phyloP scores from a whole-genome alignment of 2,797 vertebrate genomes.

The Glossophaga mutica region DNA sequence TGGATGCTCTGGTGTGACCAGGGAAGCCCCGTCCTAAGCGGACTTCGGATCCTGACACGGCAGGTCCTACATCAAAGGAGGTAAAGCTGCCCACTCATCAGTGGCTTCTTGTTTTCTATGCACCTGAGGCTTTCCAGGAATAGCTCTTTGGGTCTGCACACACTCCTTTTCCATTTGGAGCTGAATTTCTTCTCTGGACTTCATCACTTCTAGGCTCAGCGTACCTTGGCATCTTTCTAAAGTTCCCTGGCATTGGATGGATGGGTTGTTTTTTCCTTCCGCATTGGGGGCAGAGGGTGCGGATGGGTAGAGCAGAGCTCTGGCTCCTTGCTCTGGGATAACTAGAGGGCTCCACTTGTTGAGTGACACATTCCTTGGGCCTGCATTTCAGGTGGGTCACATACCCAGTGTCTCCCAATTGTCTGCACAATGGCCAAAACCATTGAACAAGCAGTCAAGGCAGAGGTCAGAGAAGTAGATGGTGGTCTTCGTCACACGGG shows the following conservation, averaged over 20 bases:
- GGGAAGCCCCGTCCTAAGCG: neutral
- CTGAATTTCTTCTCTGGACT: neutral
- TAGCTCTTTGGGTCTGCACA: neutral
- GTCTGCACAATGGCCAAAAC: neutral
- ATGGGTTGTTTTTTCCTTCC: neutral
- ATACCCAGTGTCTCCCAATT: neutral
- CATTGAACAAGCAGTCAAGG: neutral
- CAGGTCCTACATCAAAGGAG: neutral
- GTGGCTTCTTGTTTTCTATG: neutral
- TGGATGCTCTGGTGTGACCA: neutral
- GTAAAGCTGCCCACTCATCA: neutral
- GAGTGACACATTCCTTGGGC: neutral
- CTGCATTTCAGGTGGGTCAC: neutral
- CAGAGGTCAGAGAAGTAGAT: neutral
- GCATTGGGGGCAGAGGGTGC: fast-evolving
- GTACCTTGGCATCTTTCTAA: neutral
- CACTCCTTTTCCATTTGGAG: neutral
- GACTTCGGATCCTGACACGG: neutral
- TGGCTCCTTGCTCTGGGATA: neutral
- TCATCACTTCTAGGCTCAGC: neutral
- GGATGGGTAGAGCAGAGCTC: neutral
- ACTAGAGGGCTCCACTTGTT: neutral
- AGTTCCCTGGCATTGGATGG: neutral
- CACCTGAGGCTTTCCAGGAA: neutral
- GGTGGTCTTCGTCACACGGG: neutral